phyloP scores from a whole-genome alignment of 2,888 invertebrate species.

The Alloplasta piceator region DNA sequence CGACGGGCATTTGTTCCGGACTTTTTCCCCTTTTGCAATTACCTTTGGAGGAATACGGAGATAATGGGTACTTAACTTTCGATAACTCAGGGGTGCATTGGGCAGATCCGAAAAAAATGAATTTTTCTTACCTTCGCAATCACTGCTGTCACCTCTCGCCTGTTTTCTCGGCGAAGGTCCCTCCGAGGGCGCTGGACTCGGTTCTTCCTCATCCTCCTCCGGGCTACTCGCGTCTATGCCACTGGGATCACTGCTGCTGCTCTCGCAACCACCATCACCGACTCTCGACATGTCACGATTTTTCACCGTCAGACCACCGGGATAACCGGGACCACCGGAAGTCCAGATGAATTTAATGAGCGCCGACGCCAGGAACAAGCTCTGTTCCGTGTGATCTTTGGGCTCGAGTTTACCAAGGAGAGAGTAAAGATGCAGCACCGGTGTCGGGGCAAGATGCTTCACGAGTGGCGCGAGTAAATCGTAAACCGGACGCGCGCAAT shows the following conservation, averaged over 20 bases:
- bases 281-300: conserved; percentile 77
- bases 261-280: conserved; percentile 78
- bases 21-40: conserved; percentile 84
- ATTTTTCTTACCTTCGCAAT: conserved; percentile 76
- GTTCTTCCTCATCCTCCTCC: conserved; percentile 80
- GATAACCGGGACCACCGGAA: conserved; percentile 85
- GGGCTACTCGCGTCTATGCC: conserved; percentile 80
- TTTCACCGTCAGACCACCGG: conserved; percentile 76
- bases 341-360: conserved; percentile 96
- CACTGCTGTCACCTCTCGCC: conserved; percentile 83
- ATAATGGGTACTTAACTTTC: not conserved
- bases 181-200: conserved; percentile 80
- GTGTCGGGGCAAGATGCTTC: conserved; percentile 94
- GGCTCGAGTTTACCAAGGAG: conserved; percentile 94
- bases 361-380: conserved; percentile 94
- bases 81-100: not conserved
- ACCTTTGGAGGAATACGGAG: conserved; percentile 82
- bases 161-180: conserved; percentile 88
- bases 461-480: conserved; percentile 95
- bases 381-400: conserved; percentile 96
- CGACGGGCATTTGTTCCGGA: conserved; percentile 81
- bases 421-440: conserved; percentile 94
- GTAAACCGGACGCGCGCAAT: conserved; percentile 96
- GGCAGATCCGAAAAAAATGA: conserved; percentile 7
- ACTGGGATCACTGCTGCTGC: conserved; percentile 80